Evolutionary conservation across 2,888 invertebrate species (phyloP).

Genomic region (Atrina japonica): DNA sequence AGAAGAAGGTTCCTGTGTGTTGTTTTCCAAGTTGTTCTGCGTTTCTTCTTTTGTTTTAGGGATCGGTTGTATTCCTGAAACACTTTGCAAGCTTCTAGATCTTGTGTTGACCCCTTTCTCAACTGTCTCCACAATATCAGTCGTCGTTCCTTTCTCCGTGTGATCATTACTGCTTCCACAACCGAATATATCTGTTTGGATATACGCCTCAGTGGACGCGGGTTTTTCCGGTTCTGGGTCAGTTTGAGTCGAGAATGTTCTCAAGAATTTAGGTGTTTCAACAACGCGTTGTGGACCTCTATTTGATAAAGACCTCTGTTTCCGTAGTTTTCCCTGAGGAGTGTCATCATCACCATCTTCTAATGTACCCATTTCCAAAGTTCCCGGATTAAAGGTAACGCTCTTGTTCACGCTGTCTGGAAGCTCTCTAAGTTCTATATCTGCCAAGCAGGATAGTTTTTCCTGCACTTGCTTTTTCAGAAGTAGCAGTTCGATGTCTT

Average conservation of each 20-base stretch:
- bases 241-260: slow-evolving; percentile 56
- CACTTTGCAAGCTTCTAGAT: slow-evolving; percentile 62
- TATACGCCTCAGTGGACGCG: slow-evolving; percentile 50
- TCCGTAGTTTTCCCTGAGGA: slow-evolving; percentile 55
- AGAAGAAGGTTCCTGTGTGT: slow-evolving; percentile 48
- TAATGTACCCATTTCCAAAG: slow-evolving; percentile 76
- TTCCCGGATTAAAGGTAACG: slow-evolving; percentile 76
- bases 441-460: slow-evolving; percentile 75
- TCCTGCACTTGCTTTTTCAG: slow-evolving; percentile 81
- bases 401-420: slow-evolving; percentile 76
- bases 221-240: slow-evolving; percentile 53
- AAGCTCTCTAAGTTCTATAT: slow-evolving; percentile 74
- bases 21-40: slow-evolving; percentile 42
- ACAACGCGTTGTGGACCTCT: slow-evolving; percentile 47
- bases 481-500: slow-evolving; percentile 80
- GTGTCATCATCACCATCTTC: slow-evolving; percentile 74
- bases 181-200: slow-evolving; percentile 48
- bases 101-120: slow-evolving; percentile 77
- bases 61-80: slow-evolving; percentile 27
- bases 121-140: slow-evolving; percentile 66
- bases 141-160: slow-evolving; percentile 65
- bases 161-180: slow-evolving; percentile 20
- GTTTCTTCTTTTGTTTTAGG: slow-evolving; percentile 20
- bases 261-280: slow-evolving; percentile 51
- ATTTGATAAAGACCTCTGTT: slow-evolving; percentile 50